Evolutionary conservation across 2,888 invertebrate genomes (phyloP).

Genomic region (Cheilosia urbana): DNA sequence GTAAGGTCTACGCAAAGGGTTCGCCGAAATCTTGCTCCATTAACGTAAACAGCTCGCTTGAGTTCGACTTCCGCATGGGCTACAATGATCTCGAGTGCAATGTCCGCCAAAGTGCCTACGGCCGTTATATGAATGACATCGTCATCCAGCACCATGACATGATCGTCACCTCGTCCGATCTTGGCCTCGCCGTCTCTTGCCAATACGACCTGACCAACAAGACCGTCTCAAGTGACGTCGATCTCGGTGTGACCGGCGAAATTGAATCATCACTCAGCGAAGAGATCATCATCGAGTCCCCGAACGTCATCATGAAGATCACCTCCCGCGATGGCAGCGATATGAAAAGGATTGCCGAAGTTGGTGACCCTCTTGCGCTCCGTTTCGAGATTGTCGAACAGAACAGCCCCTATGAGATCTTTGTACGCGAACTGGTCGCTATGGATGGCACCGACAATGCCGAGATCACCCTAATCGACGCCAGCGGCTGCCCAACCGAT

Average conservation of each 20-base stretch:
- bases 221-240: slow-evolving; percentile 96
- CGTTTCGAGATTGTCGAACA: slow-evolving; percentile 96
- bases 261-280: slow-evolving; percentile 93
- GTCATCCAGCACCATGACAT: slow-evolving; percentile 98
- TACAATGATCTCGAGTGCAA: slow-evolving; percentile 96
- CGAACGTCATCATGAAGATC: slow-evolving; percentile 97
- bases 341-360: slow-evolving; percentile 94
- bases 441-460: slow-evolving; percentile 97
- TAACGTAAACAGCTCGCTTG: slow-evolving; percentile 93
- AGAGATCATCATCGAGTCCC: slow-evolving; percentile 96
- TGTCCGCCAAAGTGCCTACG: slow-evolving; percentile 92
- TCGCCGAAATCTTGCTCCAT: slow-evolving; percentile 96
- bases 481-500: slow-evolving; percentile 96
- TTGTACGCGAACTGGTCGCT: slow-evolving; percentile 96
- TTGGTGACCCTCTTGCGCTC: slow-evolving; percentile 95
- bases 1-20: slow-evolving; percentile 97
- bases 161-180: slow-evolving; percentile 96
- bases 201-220: slow-evolving; percentile 97
- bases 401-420: slow-evolving; percentile 97
- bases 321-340: slow-evolving; percentile 93
- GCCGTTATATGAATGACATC: slow-evolving; percentile 95
- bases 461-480: slow-evolving; percentile 96
- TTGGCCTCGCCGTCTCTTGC: slow-evolving; percentile 96
- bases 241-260: slow-evolving; percentile 94
- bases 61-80: slow-evolving; percentile 95